Base-by-base conservation (phyloP, 35 echinoderm and acorn worm species). In the Apostichopus japonicus region DNA sequence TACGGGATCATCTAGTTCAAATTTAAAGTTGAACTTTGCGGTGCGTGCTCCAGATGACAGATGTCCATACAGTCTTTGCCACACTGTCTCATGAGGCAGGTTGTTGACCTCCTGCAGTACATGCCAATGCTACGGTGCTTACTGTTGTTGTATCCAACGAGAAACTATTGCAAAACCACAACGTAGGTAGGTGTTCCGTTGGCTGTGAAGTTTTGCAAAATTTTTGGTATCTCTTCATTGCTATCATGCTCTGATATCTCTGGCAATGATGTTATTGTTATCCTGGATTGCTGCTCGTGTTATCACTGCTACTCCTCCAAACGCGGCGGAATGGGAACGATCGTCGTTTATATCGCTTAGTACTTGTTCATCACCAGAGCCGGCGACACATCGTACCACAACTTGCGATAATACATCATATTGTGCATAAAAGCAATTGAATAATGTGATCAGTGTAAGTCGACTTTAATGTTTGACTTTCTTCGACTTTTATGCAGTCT, bases 1-100 rank as follows among this genome's bases (percentile, higher is more conserved):
- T 2, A 96, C 95, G 16, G 10, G 80, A 58, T 96, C 93, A 67
- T 90, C 90, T 11, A 90, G 65, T 21, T 54, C 65, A 78, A 96
- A 96, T 79, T 92, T 88, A 72, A 91, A 94, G 10, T 17, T 65
- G 83, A 53, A 54, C 13, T 86, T 2, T 58, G 3, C 5, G 22
- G 23, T 6, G 5, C 21, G 25, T 27, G 25, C 33, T 57, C 44
- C 56, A 23, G 62, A 15, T 14, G 54, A 2, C 76, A 19, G 10
- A 15, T 79, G 58, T 59, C 86, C 92, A 25, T 93, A 93, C 24
- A 93, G 53, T 79, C 4, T 87, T 16, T 90, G 27, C 23, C 71
- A 88, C 9, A 75, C 92, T 57, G 53, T 15, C 75, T 93, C 73
- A 25, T 93, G 92, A 79, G 70, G 51, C 22, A 71, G 13, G 17